Base-by-base conservation (phyloP, 2,113 vertebrate genomes). In the Leiothrix lutea region DNA sequence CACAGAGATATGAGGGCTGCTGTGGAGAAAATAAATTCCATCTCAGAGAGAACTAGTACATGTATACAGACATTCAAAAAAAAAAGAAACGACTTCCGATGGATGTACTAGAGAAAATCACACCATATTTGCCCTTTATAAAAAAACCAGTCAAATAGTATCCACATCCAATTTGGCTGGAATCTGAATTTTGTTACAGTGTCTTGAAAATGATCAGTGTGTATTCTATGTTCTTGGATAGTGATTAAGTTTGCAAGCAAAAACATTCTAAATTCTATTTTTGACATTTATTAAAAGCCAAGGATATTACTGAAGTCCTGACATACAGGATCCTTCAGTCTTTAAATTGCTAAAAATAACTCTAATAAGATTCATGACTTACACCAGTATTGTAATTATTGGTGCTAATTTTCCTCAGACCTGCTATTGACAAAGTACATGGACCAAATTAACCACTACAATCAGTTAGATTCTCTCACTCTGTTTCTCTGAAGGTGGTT, bases 271-370 rank as follows among this genome's bases (percentile, higher is more conserved):
- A 96, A 95, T 97, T 69, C 18, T 60, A 45, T 33, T 53, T 94
- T 56, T 97, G 95, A 84, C 93, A 97, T 97, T 97, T 97, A 94
- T 98, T 95, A 95, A 95, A 97, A 97, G 78, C 70, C 95, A 97
- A 95, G 45, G 71, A 95, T 97, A 95, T 97, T 97, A 96, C 90
- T 85, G 35, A 86, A 97, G 80, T 94, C 95, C 94, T 98, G 97
- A 97, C 93, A 97, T 96, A 96, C 33, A 80, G 92, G 95, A 97
- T 94, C 92, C 92, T 97, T 97, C 90, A 96, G 96, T 96, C 92
- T 91, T 93, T 91, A 97, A 97, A 95, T 90, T 96, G 73, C 73
- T 96, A 96, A 97, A 97, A 97, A 86, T 96, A 94, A 81, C 71
- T 91, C 8, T 62, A 97, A 78, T 74, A 97, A 97, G 96, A 97